Evolutionary conservation across 2,888 invertebrate species (phyloP), one percentile per base, ranked within the genome.

Genomic region (Geophilus truncorum): DNA sequence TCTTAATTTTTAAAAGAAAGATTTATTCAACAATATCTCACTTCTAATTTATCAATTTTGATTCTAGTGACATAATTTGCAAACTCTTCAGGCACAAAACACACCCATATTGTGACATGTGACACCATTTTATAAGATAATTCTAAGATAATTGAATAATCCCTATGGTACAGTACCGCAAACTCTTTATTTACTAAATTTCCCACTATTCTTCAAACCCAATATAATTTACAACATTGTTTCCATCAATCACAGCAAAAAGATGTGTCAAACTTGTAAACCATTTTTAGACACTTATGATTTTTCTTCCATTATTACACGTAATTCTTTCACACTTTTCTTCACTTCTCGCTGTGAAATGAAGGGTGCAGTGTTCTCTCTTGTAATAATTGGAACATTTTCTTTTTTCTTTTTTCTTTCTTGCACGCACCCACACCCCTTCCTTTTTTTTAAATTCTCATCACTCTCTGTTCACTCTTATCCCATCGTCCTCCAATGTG

Each of bases 331-430:
- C 70, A 70, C 70, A 23, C 70, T 25, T 23, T 23, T 10, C 25
- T 70, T n/a, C 25, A 28, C 57, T 70, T 70, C 70, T 70, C n/a
- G 28, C 25, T 25, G 70, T 70, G n/a, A 70, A 70, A 70, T 70
- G 70, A 70, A 70, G 25, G 15, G 70, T 70, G 70, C 70, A 28
- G n/a, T 70, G 70, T 70, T 70, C 70, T 70, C 70, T 70, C 25
- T 70, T 70, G 70, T 70, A 70, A 70, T 70, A 70, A 70, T 70
- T 70, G 70, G 70, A 70, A 70, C 70, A 70, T 70, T 70, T 70
- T 28, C 51, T 51, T n/a, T 51, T 51, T 45, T 51, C 18, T n/a
- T n/a, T n/a, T n/a, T n/a, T n/a, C n/a, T n/a, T n/a, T n/a, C n/a
- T n/a, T n/a, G n/a, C n/a, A n/a, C n/a, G n/a, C n/a, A 15, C 70